These are phyloP conservation scores for Piaya cayana DNA, from an alignment of 2,113 vertebrate species.

Conservation along the genomic window DNA sequence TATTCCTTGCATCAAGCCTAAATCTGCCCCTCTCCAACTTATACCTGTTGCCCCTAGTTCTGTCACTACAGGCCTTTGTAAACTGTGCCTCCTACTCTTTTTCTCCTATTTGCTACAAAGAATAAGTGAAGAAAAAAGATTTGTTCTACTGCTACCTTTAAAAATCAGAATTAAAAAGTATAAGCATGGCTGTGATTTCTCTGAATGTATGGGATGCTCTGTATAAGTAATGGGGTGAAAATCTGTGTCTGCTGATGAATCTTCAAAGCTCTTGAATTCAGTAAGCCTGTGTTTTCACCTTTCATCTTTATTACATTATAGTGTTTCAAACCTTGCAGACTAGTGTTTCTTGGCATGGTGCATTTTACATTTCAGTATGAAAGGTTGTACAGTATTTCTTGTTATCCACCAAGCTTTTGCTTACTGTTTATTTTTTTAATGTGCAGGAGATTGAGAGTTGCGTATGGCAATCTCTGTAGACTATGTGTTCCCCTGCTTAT, in stretches of 20 bases:
- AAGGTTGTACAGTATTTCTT: background rate
- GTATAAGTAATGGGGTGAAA: background rate
- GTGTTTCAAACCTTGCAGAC: background rate
- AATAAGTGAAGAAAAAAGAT: background rate
- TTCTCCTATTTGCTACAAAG: background rate
- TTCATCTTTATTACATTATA: background rate
- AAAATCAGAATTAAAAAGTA: background rate
- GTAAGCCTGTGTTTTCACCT: too few species aligned
- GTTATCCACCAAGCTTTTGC: background rate
- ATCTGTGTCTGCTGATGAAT: background rate
- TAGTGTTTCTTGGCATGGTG: background rate
- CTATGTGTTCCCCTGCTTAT: background rate
- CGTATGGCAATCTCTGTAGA: background rate
- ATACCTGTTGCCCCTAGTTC: too few species aligned
- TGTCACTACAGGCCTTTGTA: too few species aligned
- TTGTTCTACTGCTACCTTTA: accelerated
- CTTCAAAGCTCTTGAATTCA: background rate
- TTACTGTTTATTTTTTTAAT: background rate
- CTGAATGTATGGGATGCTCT: background rate
- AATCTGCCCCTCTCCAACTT: too few species aligned
- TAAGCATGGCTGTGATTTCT: background rate
- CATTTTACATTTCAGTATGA: background rate
- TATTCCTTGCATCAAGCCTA: too few species aligned
- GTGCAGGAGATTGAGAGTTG: background rate
- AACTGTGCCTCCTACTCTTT: too few species aligned